Base-by-base conservation (phyloP, 2,888 invertebrate species). In the Lapara coniferarum region DNA sequence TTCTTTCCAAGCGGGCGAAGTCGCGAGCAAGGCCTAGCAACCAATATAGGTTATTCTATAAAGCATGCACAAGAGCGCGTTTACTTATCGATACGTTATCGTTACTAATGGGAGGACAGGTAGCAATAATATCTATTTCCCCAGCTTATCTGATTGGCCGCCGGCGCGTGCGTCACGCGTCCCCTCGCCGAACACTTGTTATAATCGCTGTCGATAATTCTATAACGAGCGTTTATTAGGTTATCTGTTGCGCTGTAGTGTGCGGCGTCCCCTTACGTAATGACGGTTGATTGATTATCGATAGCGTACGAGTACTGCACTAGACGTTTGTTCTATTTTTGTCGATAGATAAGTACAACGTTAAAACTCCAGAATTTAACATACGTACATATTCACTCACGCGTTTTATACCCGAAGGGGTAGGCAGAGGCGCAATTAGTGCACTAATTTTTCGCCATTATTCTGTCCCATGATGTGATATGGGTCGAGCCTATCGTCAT, bases 211-310 rank as follows among this genome's bases (percentile, higher is more conserved):
- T 72, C 51, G 67, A 69, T 76, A 72, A 75, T 72, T 70, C 72
- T 84, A 85, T 86, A 83, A 79, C 67, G 52, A 51, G 37, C 55
- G 70, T 74, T 79, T 85, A 85, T 83, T 85, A 79, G 83, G 86
- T 86, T 88, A 87, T 85, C 85, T 70, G 37, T 66, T 55, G 71
- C 68, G 72, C 57, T 37, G 68, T 70, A 70, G 69, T 71, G 53
- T 51, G 71, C 66, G 67, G 44, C 58, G 66, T 49, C 25, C 49
- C 55, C 30, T 56, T 63, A 63, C 63, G 63, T 63, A 63, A 63
- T 63, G 55, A 13, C 63, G 49, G 49, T 63, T 63, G 63, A 59
- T 44, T 59, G 59, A 49, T 63, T 46, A 13, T 63, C 63, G 63
- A 63, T 63, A 63, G 49, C 46, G 13, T 12, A 56, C 25, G 16